Base-by-base conservation (phyloP, 2,113 vertebrate species). In the Rafetus swinhoei region DNA sequence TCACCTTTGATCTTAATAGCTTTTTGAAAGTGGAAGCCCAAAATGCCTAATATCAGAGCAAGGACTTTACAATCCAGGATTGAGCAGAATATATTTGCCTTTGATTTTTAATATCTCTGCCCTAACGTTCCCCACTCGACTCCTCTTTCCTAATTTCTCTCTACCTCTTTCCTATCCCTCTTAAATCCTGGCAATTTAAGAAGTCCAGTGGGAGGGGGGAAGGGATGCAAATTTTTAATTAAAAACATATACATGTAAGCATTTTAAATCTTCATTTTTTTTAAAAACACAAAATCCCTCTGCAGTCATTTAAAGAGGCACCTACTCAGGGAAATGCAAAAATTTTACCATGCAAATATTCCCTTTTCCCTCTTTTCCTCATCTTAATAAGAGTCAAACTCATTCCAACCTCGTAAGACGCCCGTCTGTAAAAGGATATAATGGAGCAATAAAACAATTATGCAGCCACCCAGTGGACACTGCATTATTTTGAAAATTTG, bases 1-100 rank as follows among this genome's bases (percentile, higher is more conserved):
- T 94, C 96, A 96, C 95, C 95, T 97, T 97, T 96, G 94, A 96
- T 96, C 94, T 97, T 95, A 94, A 97, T 90, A 87, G 86, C 84
- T 93, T 96, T 96, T 86, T 60, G 89, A 79, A 95, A 93, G 88
- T 72, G 79, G 39, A 74, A 92, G 90, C 59, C 60, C 79, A 85
- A 45, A 91, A 88, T 90, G 72, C 69, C 29, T 86, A 7, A 85
- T 91, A 81, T 90, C 90, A 96, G 87, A 96, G 74, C 84, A 94
- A 0, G 1, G 55, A 76, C 35, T 96, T 95, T 92, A 45, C 79
- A 88, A 87, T 81, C 84, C 87, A 91, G 89, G 89, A 89, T 32
- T 91, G 94, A 88, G 90, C 3, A 76, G 94, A 53, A 96, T 95
- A 90, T 92, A 95, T 92, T 88, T 57, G 95, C 87, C 91, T 97